These are phyloP conservation scores for Eupithecia centaureata DNA, from an alignment of 2,888 invertebrate species.

Conservation along the genomic window DNA sequence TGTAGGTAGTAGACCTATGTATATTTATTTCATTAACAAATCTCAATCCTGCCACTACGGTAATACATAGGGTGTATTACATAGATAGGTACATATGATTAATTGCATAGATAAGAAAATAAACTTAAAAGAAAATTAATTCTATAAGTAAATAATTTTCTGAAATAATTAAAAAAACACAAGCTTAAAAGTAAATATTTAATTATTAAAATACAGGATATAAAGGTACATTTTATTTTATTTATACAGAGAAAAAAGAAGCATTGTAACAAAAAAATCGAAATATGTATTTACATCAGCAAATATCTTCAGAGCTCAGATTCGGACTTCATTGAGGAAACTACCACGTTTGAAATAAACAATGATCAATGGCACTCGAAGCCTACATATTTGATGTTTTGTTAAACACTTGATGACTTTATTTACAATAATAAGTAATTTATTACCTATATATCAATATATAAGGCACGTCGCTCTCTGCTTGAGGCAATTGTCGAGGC, in stretches of 20 bases:
- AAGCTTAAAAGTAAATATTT: conserved; percentile 23
- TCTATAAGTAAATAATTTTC: not conserved
- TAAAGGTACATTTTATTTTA: conserved; percentile 39
- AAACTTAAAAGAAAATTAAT: too few species aligned
- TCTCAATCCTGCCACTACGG: too few species aligned
- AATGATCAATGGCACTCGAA: conserved; percentile 75
- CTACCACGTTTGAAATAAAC: conserved; percentile 39
- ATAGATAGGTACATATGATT: too few species aligned
- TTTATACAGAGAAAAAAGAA: conserved; percentile 39
- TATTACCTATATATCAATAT: conserved; percentile 11
- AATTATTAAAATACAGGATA: conserved; percentile 32
- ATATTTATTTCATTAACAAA: too few species aligned
- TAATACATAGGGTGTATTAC: too few species aligned
- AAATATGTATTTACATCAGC: conserved; percentile 34
- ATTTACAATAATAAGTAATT: conserved; percentile 34
- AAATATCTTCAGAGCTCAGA: conserved; percentile 25
- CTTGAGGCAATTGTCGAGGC: not conserved
- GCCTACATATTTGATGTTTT: conserved; percentile 70
- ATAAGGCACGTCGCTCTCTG: not conserved
- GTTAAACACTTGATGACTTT: conserved; percentile 40
- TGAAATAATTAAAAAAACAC: not conserved
- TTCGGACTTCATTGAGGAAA: conserved; percentile 26
- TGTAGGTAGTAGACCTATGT: too few species aligned
- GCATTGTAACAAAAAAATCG: conserved; percentile 34
- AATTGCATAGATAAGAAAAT: too few species aligned